Conservation (phyloP, 2,797 vertebrate genomes). For the Remorina albescens region DNA sequence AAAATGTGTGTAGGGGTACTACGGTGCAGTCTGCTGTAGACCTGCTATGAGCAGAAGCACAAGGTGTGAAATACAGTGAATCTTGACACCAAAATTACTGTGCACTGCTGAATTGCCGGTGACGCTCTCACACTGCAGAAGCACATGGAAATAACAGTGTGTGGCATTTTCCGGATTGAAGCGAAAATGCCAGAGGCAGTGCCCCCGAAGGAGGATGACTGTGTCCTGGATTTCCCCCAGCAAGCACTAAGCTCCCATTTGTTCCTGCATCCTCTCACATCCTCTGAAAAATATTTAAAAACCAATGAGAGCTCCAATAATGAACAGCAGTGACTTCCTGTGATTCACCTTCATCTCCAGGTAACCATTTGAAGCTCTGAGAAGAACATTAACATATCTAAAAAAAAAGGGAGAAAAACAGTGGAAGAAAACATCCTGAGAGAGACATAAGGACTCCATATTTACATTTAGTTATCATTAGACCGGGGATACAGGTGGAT, state of each 20-base stretch:
- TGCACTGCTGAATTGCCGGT: constrained; percentile 20
- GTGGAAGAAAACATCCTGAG: background rate
- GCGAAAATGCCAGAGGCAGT: constrained; percentile 20
- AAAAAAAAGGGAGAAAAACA: background rate
- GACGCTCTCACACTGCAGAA: constrained; percentile 17
- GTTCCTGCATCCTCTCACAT: background rate
- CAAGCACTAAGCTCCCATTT: background rate
- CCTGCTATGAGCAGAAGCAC: constrained; percentile 20
- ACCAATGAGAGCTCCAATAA: background rate
- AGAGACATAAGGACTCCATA: background rate
- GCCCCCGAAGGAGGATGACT: background rate
- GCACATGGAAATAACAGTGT: constrained; percentile 22
- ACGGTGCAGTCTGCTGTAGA: background rate
- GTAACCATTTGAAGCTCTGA: background rate
- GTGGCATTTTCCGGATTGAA: constrained; percentile 27
- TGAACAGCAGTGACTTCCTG: background rate
- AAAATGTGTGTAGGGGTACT: background rate
- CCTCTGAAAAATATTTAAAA: background rate
- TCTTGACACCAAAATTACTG: constrained; percentile 50
- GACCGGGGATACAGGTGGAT: background rate
- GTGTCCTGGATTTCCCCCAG: background rate
- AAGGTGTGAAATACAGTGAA: constrained; percentile 30
- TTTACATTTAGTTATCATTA: background rate
- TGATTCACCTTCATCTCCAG: background rate
- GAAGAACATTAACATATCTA: background rate